phyloP scores from a whole-genome alignment of 1,140 invertebrate genomes.

The Antheraea pernyi region DNA sequence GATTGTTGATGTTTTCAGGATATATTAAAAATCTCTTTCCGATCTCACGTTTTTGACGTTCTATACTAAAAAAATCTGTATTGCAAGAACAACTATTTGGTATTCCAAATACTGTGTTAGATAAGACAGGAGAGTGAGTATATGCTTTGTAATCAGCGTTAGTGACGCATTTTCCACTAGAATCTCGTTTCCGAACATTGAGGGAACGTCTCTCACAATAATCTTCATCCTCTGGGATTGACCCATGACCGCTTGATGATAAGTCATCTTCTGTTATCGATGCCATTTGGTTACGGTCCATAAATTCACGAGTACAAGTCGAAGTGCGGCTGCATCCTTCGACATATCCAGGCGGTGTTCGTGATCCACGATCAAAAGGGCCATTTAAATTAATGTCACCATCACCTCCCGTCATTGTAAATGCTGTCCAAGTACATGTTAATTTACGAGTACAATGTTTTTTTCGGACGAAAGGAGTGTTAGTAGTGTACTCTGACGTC shows the following conservation, averaged over 20 bases:
- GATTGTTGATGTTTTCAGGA: background rate
- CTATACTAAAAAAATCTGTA: slow-evolving; percentile 29
- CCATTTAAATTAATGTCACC: slow-evolving; percentile 24
- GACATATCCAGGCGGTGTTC: slow-evolving; percentile 63
- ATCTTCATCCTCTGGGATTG: slow-evolving; percentile 46
- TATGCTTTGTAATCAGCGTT: background rate
- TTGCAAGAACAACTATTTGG: slow-evolving; percentile 27
- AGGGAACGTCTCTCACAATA: slow-evolving; percentile 68
- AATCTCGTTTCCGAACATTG: slow-evolving; percentile 44
- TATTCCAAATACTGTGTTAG: background rate
- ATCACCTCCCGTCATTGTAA: slow-evolving; percentile 33
- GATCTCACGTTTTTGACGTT: slow-evolving; percentile 26
- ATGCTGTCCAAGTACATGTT: slow-evolving; percentile 67
- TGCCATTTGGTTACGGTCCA: slow-evolving; percentile 57
- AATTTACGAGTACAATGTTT: slow-evolving; percentile 64
- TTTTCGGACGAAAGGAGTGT: slow-evolving; percentile 51
- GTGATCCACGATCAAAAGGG: slow-evolving; percentile 31
- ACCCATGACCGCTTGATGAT: background rate
- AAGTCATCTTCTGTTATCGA: slow-evolving; percentile 22
- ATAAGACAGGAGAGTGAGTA: background rate
- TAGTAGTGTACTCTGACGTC: slow-evolving; percentile 27
- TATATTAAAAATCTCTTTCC: slow-evolving; percentile 8
- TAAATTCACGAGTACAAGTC: slow-evolving; percentile 60
- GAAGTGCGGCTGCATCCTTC: slow-evolving; percentile 66
- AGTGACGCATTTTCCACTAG: background rate